Percentiles rank a stretch among this genome's conserved stretches.
phyloP scores from a whole-genome alignment of 2,888 invertebrate genomes.

The Beris morrisii region DNA sequence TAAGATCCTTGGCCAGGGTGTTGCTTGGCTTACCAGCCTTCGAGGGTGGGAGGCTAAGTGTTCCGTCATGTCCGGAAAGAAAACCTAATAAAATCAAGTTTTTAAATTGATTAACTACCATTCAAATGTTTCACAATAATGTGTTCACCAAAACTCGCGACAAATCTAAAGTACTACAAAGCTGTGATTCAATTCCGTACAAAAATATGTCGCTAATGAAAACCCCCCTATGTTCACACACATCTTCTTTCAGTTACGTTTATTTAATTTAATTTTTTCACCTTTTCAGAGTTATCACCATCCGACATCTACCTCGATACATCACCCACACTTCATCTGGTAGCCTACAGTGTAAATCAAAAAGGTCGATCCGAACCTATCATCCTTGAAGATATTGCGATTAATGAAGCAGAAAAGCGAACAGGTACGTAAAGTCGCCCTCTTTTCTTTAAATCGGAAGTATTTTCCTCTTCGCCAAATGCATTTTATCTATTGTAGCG shows the following conservation, averaged over 20 bases:
- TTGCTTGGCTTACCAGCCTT: too few species aligned
- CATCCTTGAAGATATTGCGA: slow-evolving; percentile 80
- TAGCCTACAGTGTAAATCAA: slow-evolving; percentile 80
- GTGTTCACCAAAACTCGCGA: too few species aligned
- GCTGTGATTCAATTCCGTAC: too few species aligned
- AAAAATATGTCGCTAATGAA: too few species aligned
- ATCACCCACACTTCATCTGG: slow-evolving; percentile 70
- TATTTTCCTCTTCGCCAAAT: slow-evolving; percentile 10
- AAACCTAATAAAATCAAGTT: too few species aligned
- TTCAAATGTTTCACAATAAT: too few species aligned
- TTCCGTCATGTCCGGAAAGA: too few species aligned
- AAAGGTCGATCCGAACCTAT: slow-evolving; percentile 83
- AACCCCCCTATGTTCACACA: too few species aligned
- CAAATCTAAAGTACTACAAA: too few species aligned
- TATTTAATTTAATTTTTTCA: slow-evolving; percentile 17
- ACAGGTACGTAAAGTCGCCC: slow-evolving; percentile 64
- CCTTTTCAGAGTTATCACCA: slow-evolving; percentile 51
- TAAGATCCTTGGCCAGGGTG: too few species aligned
- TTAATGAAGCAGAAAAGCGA: slow-evolving; percentile 83
- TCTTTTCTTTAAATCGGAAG: background rate
- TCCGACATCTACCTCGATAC: slow-evolving; percentile 55
- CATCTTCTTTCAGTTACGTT: background rate
- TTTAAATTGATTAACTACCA: too few species aligned
- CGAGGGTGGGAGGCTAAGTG: too few species aligned
- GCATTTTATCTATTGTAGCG: slow-evolving; percentile 23